Evolutionary conservation across 2,797 vertebrate genomes (phyloP).

Genomic region (Cossypha heuglini): DNA sequence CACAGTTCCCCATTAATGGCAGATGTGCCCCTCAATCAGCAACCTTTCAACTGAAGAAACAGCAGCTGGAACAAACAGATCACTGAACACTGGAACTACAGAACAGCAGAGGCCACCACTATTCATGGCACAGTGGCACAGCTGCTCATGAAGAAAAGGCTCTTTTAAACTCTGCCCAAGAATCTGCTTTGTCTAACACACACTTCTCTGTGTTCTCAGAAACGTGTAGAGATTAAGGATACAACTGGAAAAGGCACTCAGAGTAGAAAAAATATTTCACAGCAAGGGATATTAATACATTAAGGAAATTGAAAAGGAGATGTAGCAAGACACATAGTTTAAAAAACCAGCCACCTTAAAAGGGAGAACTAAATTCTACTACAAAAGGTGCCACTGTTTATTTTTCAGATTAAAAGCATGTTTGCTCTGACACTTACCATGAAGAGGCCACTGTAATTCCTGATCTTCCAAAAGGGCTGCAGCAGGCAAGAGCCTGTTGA

Average conservation of each 20-base stretch:
- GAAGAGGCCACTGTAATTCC: conserved; percentile 96
- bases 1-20: background rate
- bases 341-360: background rate
- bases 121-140: background rate
- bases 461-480: conserved; percentile 93
- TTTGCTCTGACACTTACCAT: conserved; percentile 77
- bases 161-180: background rate
- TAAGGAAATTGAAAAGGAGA: background rate
- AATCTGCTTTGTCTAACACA: background rate
- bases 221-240: background rate
- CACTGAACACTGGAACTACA: rapidly evolving
- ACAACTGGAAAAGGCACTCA: background rate
- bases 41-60: background rate
- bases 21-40: background rate
- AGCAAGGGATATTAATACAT: background rate
- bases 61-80: background rate
- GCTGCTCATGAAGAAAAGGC: background rate
- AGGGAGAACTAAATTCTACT: background rate
- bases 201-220: background rate
- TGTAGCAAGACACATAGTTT: background rate
- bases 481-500: conserved; percentile 91
- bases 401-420: background rate
- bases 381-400: background rate
- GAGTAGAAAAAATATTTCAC: background rate
- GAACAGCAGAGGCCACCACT: background rate